phyloP scores from a whole-genome alignment of 2,113 vertebrate species.

The Gymnobelideus leadbeateri region DNA sequence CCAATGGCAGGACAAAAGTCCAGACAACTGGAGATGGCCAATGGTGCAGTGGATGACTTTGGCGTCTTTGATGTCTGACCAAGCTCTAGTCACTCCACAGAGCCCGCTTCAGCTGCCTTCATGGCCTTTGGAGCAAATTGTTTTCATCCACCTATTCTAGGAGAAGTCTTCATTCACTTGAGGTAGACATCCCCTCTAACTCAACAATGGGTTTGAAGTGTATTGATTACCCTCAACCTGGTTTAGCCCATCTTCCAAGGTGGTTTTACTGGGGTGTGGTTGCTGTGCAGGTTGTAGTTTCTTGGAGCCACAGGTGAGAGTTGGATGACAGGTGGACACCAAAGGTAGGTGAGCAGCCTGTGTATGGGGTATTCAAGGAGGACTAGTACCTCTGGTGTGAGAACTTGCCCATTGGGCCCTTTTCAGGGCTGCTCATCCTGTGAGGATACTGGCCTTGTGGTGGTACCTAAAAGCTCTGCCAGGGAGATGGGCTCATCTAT shows the following conservation, averaged over 20 bases:
- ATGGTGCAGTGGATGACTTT: not conserved
- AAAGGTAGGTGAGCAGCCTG: too few species aligned
- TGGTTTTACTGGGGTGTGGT: not conserved
- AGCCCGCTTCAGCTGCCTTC: not conserved
- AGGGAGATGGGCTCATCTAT: not conserved
- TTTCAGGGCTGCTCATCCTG: not conserved
- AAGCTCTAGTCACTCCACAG: not conserved
- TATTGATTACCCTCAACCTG: not conserved
- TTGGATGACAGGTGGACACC: not conserved
- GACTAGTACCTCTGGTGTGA: not conserved
- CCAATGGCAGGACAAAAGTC: not conserved
- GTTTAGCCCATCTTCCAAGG: not conserved
- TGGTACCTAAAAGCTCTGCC: not conserved
- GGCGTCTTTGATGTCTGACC: not conserved
- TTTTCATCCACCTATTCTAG: not conserved
- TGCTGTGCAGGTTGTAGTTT: not conserved
- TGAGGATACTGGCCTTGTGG: not conserved
- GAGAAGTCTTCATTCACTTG: not conserved
- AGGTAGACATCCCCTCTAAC: not conserved
- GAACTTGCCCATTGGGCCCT: not conserved
- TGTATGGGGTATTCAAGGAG: not conserved
- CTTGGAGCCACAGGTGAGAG: not conserved
- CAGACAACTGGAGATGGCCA: not conserved
- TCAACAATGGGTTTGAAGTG: not conserved
- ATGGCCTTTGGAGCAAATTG: not conserved